phyloP scores from a whole-genome alignment of 2,113 vertebrate genomes.

The Naja naja region DNA sequence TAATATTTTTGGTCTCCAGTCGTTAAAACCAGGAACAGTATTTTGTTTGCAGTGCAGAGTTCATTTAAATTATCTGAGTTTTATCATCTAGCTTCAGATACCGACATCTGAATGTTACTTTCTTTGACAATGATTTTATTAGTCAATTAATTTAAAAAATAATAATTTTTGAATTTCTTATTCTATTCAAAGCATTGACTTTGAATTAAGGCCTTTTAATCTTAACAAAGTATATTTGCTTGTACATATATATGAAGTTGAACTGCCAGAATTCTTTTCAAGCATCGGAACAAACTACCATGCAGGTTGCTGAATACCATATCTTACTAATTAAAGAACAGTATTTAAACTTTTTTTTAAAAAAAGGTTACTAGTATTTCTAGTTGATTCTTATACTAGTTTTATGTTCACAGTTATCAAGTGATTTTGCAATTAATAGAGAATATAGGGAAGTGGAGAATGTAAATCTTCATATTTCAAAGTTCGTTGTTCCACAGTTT shows the following conservation, averaged over 20 bases:
- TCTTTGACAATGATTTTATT: slow-evolving; percentile 52
- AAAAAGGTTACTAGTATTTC: slow-evolving; percentile 10
- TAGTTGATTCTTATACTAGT: neutral
- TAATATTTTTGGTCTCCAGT: neutral
- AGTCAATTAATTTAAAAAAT: slow-evolving; percentile 31
- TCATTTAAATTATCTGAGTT: slow-evolving; percentile 58
- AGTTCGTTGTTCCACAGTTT: neutral
- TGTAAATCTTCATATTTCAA: neutral
- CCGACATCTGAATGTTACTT: slow-evolving; percentile 37
- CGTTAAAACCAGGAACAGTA: slow-evolving; percentile 34
- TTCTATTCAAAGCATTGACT: neutral
- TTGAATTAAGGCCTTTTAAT: neutral
- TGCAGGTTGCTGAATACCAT: neutral
- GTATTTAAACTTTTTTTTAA: slow-evolving; percentile 1
- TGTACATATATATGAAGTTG: neutral
- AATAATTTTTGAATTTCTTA: neutral
- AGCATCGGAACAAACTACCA: slow-evolving; percentile 24
- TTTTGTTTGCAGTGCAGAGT: slow-evolving; percentile 34
- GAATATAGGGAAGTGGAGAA: neutral
- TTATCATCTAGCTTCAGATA: slow-evolving; percentile 40
- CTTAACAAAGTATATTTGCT: neutral
- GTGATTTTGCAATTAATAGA: slow-evolving; percentile 15
- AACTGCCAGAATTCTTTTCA: slow-evolving; percentile 33
- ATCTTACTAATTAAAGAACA: neutral
- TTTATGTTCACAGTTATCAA: neutral